These are phyloP conservation scores for Tragelaphus imberbis DNA, from an alignment of 2,113 vertebrate genomes.

Conservation along the genomic window DNA sequence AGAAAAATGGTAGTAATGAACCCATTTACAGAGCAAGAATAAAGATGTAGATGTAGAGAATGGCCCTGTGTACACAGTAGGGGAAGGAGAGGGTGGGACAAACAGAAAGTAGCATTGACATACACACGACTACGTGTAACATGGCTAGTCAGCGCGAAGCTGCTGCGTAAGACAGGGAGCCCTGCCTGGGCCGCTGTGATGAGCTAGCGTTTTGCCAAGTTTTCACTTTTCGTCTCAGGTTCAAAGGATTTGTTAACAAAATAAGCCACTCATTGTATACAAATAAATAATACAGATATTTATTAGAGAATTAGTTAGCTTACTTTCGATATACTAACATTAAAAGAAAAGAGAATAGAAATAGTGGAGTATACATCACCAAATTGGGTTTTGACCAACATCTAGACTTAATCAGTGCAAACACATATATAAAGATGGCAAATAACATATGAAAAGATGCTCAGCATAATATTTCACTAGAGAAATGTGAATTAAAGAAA, in stretches of 20 bases:
- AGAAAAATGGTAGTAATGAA: not conserved
- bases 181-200: not conserved
- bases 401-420: not conserved
- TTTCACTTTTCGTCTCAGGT: not conserved
- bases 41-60: not conserved
- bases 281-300: not conserved
- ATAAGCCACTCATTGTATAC: not conserved
- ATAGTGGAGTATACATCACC: not conserved
- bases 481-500: not conserved
- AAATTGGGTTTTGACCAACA: not conserved
- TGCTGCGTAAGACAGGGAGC: fast-evolving
- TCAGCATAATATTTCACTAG: not conserved
- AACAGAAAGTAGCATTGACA: fast-evolving
- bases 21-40: not conserved
- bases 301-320: not conserved
- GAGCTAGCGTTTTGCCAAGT: not conserved
- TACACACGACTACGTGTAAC: fast-evolving
- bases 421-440: not conserved
- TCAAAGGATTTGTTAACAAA: not conserved
- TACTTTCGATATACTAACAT: not conserved
- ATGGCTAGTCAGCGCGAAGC: not conserved
- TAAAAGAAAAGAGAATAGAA: not conserved
- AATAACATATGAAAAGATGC: not conserved
- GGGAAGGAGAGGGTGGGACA: not conserved
- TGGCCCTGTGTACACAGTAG: not conserved